Evolutionary conservation across 53 echinoderm and acorn worm genomes (phyloP).

Genomic region (Pentamera pediparva): DNA sequence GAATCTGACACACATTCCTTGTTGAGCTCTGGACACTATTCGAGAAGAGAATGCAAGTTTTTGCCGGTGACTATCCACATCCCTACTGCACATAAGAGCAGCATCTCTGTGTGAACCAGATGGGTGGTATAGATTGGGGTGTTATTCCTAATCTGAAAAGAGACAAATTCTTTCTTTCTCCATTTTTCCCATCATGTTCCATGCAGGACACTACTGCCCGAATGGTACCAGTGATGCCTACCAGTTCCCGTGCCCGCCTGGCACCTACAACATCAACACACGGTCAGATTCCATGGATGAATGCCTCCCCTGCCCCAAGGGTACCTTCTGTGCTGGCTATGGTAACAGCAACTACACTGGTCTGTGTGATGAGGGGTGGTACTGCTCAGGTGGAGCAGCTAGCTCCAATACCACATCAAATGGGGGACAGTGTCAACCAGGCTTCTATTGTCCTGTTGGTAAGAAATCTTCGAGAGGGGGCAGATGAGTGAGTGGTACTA

Average conservation of each 20-base stretch:
- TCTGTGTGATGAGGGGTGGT: constrained; percentile 93
- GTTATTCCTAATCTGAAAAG: no score
- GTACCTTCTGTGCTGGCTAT: constrained; percentile 85
- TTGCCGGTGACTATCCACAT: no score
- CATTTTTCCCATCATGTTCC: neutral
- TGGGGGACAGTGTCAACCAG: constrained; percentile 88
- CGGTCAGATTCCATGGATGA: constrained; percentile 59
- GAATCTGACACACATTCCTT: no score
- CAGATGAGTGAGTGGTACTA: constrained; percentile 25
- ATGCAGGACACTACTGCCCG: constrained; percentile 83
- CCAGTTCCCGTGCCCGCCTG: constrained; percentile 89
- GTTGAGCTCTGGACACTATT: no score
- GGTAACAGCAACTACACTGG: constrained; percentile 93
- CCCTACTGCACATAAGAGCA: no score
- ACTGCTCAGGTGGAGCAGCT: constrained; percentile 68
- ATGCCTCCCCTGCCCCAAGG: constrained; percentile 76
- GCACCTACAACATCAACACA: constrained; percentile 74
- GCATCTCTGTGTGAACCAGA: no score
- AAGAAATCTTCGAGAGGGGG: neutral
- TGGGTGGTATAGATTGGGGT: no score
- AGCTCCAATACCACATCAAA: constrained; percentile 69
- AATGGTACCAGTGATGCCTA: constrained; percentile 79
- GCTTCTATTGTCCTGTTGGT: constrained; percentile 96
- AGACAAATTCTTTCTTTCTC: neutral
- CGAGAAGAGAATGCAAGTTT: no score